Evolutionary conservation across 2,113 vertebrate genomes (phyloP).

Genomic region (Garra rufa): DNA sequence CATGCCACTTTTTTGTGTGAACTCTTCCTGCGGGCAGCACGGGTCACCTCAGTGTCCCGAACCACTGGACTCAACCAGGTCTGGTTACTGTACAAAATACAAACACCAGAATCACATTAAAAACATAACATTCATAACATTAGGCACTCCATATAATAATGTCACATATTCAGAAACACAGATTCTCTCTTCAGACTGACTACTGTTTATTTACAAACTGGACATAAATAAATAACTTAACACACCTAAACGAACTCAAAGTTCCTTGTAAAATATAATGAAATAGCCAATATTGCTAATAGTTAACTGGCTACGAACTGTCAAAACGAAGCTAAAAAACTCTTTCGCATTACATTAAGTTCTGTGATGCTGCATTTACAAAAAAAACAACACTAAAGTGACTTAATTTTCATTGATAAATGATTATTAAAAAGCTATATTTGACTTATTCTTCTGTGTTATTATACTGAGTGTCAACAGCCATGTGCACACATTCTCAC

Average conservation of each 20-base stretch:
- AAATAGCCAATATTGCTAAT: neutral
- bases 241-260: neutral
- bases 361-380: neutral
- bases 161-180: neutral
- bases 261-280: neutral
- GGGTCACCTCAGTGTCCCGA: constrained; percentile 70
- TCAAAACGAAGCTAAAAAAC: neutral
- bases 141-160: neutral
- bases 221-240: neutral
- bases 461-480: neutral
- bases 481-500: neutral
- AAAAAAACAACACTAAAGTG: neutral
- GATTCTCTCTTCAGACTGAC: neutral
- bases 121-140: neutral
- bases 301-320: neutral
- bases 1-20: constrained; percentile 77
- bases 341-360: no score
- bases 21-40: constrained; percentile 76
- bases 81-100: constrained; percentile 24
- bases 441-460: neutral
- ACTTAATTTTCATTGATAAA: neutral
- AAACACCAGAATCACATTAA: neutral
- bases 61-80: constrained; percentile 62
- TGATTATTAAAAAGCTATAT: neutral
- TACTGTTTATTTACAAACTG: neutral